Percentiles rank a stretch among this genome's conserved stretches.
Conservation (phyloP, 2,888 invertebrate genomes). For the Odontocolon sp. region DNA sequence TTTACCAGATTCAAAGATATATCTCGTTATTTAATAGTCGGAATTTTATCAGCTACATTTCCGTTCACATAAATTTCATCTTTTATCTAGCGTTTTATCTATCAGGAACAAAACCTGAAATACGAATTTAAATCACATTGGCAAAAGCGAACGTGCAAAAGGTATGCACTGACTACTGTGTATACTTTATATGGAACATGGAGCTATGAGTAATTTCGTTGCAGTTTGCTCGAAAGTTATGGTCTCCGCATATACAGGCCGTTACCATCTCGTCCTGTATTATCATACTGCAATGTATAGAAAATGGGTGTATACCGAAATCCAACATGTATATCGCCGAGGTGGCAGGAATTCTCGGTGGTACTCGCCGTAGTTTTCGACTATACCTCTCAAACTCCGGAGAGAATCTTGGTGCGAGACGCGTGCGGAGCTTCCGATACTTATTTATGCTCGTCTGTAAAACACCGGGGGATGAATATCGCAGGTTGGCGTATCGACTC, state of each 20-base stretch:
- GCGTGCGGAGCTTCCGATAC: conserved; percentile 48
- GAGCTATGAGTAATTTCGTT: conserved; percentile 47
- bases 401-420: conserved; percentile 38
- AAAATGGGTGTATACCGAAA: conserved; percentile 6
- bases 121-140: conserved; percentile 7
- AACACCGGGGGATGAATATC: conserved; percentile 63
- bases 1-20: no score
- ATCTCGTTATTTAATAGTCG: no score
- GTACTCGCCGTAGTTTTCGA: conserved; percentile 13
- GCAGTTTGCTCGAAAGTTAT: conserved; percentile 48
- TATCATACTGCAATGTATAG: conserved; percentile 23
- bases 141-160: not conserved
- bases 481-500: conserved; percentile 59
- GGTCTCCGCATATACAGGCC: conserved; percentile 8
- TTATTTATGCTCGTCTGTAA: conserved; percentile 63
- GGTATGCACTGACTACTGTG: not conserved
- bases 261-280: conserved; percentile 33
- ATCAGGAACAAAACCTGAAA: conserved; percentile 7
- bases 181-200: not conserved
- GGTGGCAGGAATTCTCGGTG: conserved; percentile 38
- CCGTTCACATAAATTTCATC: no score
- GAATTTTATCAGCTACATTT: no score
- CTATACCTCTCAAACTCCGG: conserved; percentile 17
- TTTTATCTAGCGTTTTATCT: no score
- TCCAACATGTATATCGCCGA: conserved; percentile 8